phyloP scores from a whole-genome alignment of 2,113 vertebrate species.

The Noturus placidus region DNA sequence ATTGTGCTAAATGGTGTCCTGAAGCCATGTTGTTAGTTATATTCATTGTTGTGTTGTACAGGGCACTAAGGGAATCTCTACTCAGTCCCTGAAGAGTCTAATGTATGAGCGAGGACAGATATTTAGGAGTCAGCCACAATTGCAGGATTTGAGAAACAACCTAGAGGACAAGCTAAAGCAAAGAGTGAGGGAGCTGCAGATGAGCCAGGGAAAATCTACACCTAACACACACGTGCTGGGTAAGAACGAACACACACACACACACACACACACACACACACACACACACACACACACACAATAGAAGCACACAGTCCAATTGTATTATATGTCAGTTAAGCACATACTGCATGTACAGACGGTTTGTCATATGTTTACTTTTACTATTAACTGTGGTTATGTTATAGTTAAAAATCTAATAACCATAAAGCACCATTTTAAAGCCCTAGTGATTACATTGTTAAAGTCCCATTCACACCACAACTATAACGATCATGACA shows the following conservation, averaged over 20 bases:
- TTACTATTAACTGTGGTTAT: background rate
- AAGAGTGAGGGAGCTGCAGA: slow-evolving; percentile 52
- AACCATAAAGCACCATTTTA: background rate
- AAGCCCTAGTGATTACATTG: background rate
- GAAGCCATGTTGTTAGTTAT: background rate
- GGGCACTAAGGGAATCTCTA: slow-evolving; percentile 64
- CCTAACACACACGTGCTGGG: slow-evolving; percentile 37
- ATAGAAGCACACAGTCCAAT: background rate
- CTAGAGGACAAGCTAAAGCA: slow-evolving; percentile 50
- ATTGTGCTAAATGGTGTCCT: background rate
- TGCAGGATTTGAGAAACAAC: slow-evolving; percentile 57
- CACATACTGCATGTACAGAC: background rate
- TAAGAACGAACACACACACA: slow-evolving; percentile 35
- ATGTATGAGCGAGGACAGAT: slow-evolving; percentile 62
- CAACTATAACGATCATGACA: too few species aligned
- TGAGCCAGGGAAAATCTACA: background rate
- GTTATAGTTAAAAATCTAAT: background rate
- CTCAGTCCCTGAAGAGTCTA: slow-evolving; percentile 57
- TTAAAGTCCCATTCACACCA: too few species aligned
- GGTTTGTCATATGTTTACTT: background rate
- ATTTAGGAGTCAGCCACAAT: slow-evolving; percentile 54
- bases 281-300: too few species aligned
- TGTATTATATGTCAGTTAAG: background rate
- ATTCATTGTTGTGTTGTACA: slow-evolving; percentile 40
- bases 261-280: background rate